Conservation (phyloP, 2,888 invertebrate genomes). For the Chrysolina oricalcia region DNA sequence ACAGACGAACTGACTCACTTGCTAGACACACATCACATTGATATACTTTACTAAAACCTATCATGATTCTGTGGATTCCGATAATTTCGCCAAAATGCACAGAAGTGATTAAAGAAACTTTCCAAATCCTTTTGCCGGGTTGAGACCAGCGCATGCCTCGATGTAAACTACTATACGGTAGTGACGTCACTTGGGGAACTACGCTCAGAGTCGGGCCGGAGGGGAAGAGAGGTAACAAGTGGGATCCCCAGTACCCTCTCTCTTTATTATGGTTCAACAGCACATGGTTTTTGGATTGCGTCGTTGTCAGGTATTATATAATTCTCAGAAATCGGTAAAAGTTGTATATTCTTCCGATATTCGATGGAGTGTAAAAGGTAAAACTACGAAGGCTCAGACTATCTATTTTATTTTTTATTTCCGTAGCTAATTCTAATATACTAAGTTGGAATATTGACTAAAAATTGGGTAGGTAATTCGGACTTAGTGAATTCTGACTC, state of each 20-base stretch:
- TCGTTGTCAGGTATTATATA: conserved; percentile 28
- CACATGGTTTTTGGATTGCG: conserved; percentile 2
- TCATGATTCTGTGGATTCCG: conserved; percentile 46
- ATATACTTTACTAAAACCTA: conserved; percentile 45
- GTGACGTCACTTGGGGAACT: conserved; percentile 49
- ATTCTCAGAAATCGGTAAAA: not conserved
- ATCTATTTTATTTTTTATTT: too few relatives aligned
- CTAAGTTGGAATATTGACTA: too few relatives aligned
- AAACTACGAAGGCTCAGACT: too few relatives aligned
- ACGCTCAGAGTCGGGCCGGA: conserved; percentile 18
- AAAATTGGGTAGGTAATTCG: too few relatives aligned
- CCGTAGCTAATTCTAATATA: too few relatives aligned
- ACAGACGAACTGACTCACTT: conserved; percentile 41
- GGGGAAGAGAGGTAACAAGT: conserved; percentile 29
- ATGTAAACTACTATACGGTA: conserved; percentile 29
- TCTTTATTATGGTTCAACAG: conserved; percentile 15
- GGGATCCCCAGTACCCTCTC: conserved; percentile 48
- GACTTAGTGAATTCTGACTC: too few relatives aligned
- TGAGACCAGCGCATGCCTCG: conserved; percentile 34
- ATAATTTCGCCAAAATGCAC: conserved; percentile 54
- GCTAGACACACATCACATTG: conserved; percentile 46
- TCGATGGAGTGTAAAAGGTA: not conserved
- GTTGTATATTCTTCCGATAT: not conserved
- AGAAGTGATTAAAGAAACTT: conserved; percentile 58
- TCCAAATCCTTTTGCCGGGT: conserved; percentile 56